Evolutionary conservation across 1,140 invertebrate genomes (phyloP), one percentile per base, ranked within the genome.

Genomic region (Pissodes strobi): DNA sequence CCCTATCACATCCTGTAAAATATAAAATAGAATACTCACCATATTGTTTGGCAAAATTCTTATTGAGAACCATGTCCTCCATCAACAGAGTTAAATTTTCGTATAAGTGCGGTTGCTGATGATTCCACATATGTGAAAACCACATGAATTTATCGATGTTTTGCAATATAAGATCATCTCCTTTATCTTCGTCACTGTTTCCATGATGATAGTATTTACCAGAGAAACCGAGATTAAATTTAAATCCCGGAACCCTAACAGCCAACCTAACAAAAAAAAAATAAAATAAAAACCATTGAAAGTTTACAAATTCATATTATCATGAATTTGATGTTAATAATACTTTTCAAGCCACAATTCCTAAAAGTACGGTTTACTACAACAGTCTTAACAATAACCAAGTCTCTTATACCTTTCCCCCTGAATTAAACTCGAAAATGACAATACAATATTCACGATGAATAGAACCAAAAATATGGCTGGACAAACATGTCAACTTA

Each of bases 111-210:
- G 95, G 93, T 74, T 98, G 95, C 74, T 94, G 93, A 81, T 99
- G 96, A 76, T 94, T 93, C 94, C 94, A 98, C 94, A 97, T 98
- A 82, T 98, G 95, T 66, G 92, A 92, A 83, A 98, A 98, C 86
- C 86, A 87, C 69, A 82, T 87, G 68, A 85, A 90, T 79, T 89
- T 88, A 76, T 89, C 85, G 69, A 87, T 85, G 75, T 90, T 89
- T 86, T 94, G 90, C 61, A 99, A 82, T 6, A 99, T 83, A 71
- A 91, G 86, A 74, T 95, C 92, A 81, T 99, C 97, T 37, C 97
- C 97, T 66, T 86, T 81, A 82, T 98, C 95, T 81, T 99, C 97
- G 71, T 94, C 89, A 4, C 85, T 76, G 43, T 89, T 92, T 0
- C 97, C 96, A 78, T 93, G 92, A 79, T 95, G 91, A 78, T 90